Conservation (phyloP, 2,797 vertebrate genomes). For the Gadopsis marmoratus region DNA sequence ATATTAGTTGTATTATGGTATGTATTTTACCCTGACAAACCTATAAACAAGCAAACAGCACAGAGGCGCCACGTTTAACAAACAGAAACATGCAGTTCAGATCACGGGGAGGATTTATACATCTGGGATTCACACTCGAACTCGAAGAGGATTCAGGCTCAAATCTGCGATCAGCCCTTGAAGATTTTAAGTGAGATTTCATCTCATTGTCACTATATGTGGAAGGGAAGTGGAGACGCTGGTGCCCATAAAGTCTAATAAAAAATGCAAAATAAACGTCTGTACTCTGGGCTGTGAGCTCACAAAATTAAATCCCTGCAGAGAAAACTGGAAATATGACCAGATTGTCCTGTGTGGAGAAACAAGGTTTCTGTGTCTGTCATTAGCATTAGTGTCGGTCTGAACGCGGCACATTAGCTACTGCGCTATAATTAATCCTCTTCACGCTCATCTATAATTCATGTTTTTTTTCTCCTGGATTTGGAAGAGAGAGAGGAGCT, state of each 20-base stretch:
- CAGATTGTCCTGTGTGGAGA: constrained; percentile 11
- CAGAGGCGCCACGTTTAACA: background rate
- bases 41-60: background rate
- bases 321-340: background rate
- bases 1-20: background rate
- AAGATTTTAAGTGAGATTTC: background rate
- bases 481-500: constrained; percentile 50
- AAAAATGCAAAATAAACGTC: background rate
- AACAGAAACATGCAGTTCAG: background rate
- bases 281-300: background rate
- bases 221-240: background rate
- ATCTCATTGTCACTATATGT: background rate
- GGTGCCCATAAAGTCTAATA: background rate
- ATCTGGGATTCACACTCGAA: background rate
- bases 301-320: constrained; percentile 13
- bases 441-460: constrained; percentile 72
- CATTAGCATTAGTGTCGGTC: constrained; percentile 74
- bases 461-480: constrained; percentile 54
- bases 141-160: background rate
- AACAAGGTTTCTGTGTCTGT: constrained; percentile 55
- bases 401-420: constrained; percentile 65
- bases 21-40: background rate
- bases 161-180: background rate
- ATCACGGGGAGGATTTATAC: no score
- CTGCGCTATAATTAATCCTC: constrained; percentile 75